Conservation (phyloP, 1,140 invertebrate genomes). For the Euura lappo region DNA sequence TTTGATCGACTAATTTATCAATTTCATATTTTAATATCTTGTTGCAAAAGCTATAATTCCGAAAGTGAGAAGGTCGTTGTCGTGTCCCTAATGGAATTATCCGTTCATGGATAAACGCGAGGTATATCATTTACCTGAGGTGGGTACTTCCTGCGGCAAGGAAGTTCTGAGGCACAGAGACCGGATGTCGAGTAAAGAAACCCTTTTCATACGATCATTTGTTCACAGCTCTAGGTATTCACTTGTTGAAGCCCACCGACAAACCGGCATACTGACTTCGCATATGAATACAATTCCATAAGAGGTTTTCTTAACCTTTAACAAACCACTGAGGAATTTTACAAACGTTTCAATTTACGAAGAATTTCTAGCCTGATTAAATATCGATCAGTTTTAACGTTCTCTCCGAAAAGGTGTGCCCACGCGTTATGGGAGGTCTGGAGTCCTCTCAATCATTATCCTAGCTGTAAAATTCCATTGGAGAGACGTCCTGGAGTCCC, state of each 20-base stretch:
- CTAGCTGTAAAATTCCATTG: background rate
- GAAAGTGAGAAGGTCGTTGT: too few relatives aligned
- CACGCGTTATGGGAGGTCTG: background rate
- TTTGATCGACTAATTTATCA: too few relatives aligned
- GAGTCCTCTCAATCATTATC: background rate
- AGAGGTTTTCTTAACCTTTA: too few relatives aligned
- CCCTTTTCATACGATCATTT: slow-evolving; percentile 5
- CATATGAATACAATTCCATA: too few relatives aligned
- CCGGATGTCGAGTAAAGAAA: slow-evolving; percentile 6
- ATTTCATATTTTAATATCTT: too few relatives aligned
- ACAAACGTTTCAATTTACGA: too few relatives aligned
- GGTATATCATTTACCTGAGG: background rate
- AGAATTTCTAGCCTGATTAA: background rate
- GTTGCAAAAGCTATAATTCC: too few relatives aligned
- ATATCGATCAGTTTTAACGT: background rate
- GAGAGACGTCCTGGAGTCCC: too few relatives aligned
- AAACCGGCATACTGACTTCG: background rate
- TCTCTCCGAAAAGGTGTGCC: background rate
- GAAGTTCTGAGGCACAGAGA: background rate
- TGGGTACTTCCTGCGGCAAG: background rate
- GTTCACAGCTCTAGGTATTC: background rate
- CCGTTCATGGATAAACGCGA: background rate
- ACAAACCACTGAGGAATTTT: too few relatives aligned
- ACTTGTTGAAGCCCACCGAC: background rate
- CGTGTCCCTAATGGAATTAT: background rate